These are phyloP conservation scores for Heliconius congener DNA, from an alignment of 1,140 invertebrate genomes.

Conservation along the genomic window DNA sequence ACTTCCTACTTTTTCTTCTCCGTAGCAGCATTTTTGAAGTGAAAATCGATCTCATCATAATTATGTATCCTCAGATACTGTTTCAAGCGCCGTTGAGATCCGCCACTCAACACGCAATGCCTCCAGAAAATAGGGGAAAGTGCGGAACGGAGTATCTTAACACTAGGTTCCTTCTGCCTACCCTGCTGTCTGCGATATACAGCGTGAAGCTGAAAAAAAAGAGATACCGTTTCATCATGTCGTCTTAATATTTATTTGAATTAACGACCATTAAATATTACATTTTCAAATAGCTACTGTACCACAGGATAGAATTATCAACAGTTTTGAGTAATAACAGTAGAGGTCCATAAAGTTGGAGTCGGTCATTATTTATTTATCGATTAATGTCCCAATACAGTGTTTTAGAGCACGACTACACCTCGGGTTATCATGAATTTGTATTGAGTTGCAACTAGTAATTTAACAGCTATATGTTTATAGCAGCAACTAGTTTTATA, in stretches of 20 bases:
- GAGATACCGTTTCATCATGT: too few relatives aligned
- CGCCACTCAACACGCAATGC: too few relatives aligned
- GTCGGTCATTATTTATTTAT: conserved; percentile 1
- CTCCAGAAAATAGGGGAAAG: too few relatives aligned
- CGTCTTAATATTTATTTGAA: not conserved
- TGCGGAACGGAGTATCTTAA: too few relatives aligned
- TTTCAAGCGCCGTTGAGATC: too few relatives aligned
- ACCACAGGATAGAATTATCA: not conserved
- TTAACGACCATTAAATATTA: not conserved
- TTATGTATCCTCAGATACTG: too few relatives aligned
- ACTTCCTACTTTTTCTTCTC: too few relatives aligned
- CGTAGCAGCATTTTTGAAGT: too few relatives aligned
- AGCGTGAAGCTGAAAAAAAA: too few relatives aligned
- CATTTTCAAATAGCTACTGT: not conserved
- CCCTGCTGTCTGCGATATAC: too few relatives aligned
- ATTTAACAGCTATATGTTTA: not conserved
- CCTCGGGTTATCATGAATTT: conserved; percentile 6
- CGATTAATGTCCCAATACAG: conserved; percentile 13
- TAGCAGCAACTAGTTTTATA: not conserved
- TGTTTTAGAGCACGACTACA: conserved; percentile 5
- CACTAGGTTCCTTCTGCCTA: too few relatives aligned
- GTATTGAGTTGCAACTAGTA: not conserved
- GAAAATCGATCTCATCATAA: too few relatives aligned
- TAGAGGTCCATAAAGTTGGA: not conserved
- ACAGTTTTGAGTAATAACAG: conserved; percentile 12